A percentile compares a stretch with the other conserved stretches of the same genome.
phyloP scores from a whole-genome alignment of 2,113 vertebrate species.

The Takifugu bimaculatus region DNA sequence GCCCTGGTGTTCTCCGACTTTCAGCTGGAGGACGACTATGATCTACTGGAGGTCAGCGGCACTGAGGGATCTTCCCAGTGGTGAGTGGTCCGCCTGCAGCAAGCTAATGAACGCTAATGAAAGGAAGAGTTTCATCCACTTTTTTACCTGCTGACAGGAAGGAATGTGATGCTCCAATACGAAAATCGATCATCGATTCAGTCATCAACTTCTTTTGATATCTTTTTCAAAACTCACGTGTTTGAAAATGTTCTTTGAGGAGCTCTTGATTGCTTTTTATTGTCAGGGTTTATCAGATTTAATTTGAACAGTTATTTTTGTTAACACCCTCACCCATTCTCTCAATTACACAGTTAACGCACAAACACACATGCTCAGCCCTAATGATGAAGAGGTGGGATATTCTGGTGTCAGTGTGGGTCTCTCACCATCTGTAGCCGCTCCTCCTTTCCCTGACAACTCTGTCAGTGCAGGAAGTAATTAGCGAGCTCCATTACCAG shows the following conservation, averaged over 20 bases:
- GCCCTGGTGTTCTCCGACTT: slow-evolving; percentile 96
- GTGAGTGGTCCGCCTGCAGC: slow-evolving; percentile 70
- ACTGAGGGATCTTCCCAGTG: slow-evolving; percentile 94
- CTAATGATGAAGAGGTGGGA: slow-evolving; percentile 63
- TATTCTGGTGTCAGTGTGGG: slow-evolving; percentile 58
- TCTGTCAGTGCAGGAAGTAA: slow-evolving; percentile 68
- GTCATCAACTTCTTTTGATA: too few species aligned
- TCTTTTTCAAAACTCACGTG: too few species aligned
- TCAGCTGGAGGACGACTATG: slow-evolving; percentile 94
- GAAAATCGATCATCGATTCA: neutral
- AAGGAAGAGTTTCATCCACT: neutral
- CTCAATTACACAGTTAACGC: slow-evolving; percentile 39
- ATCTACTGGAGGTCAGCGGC: slow-evolving; percentile 93
- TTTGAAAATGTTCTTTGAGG: neutral
- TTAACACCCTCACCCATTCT: slow-evolving; percentile 20
- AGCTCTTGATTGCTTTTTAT: neutral
- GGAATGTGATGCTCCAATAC: neutral
- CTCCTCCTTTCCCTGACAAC: slow-evolving; percentile 69
- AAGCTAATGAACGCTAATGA: neutral
- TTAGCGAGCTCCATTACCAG: slow-evolving; percentile 65
- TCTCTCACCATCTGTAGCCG: slow-evolving; percentile 72
- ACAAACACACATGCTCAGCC: slow-evolving; percentile 50
- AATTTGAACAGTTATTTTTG: slow-evolving; percentile 31
- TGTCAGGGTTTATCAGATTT: slow-evolving; percentile 5
- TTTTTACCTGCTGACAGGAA: neutral